Base-by-base conservation (phyloP, 1,140 invertebrate genomes). In the Conus ventricosus region DNA sequence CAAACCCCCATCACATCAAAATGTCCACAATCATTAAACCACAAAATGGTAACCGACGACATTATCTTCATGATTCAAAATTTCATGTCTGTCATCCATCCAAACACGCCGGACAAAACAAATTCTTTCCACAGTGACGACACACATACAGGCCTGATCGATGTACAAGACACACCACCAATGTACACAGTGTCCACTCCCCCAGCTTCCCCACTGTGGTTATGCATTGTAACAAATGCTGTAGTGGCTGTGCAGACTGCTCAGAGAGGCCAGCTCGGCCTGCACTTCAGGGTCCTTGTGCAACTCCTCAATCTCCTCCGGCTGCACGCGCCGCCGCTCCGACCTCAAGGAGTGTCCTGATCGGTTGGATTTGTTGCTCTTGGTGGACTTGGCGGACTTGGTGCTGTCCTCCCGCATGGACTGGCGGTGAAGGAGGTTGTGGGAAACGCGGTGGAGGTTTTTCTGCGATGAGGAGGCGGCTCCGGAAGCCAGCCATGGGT, bases 241-340 rank as follows among this genome's bases (percentile, higher is more conserved):
- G 88, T 89, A 85, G 85, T 89, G 88, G 53, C 89, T 91, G 84
- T 91, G 90, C 67, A 91, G 60, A 86, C 88, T 90, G 85, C 93
- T 91, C 57, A 94, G 85, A 17, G 94, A 94, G 17, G 92, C 92
- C 57, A 95, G 89, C 83, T 95, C 95, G 53, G 94, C 94, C 90
- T 94, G 93, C 13, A 95, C 92, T 84, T 95, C 95, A 51, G 95
- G 95, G 90, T 96, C 95, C 57, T 94, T 92, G 88, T 95, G 95
- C 75, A 96, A 90, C 88, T 95, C 94, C 76, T 96, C 96, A 54
- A 96, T 95, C 90, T 96, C 96, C 90, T 95, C 94, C 60, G 95
- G 95, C 89, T 95, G 95, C 25, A 96, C 96, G 55, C 95, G 93
- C 67, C 95, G 94, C 78, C 95, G 95, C 90, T 96, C 96, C 4